Conservation (phyloP, 2,113 vertebrate species). For the Daboia siamensis region DNA sequence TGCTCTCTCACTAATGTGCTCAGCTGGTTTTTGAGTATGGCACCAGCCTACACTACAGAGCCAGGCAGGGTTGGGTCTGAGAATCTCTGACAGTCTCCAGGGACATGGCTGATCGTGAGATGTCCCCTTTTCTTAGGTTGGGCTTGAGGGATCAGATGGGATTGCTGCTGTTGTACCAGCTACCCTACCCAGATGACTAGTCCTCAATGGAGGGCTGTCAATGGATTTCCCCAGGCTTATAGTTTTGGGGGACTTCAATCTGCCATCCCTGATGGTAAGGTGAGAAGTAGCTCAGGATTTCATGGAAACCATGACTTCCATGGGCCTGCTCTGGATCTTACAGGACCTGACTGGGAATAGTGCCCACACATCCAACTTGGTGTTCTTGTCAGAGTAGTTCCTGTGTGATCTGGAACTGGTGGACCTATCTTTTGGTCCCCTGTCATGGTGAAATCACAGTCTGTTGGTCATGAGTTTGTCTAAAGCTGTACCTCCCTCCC, state of each 20-base stretch:
- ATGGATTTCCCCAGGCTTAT: background rate
- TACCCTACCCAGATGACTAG: background rate
- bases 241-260: background rate
- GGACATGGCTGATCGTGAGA: background rate
- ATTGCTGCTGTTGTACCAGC: background rate
- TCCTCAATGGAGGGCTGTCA: background rate
- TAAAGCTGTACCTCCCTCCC: background rate
- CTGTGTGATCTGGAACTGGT: background rate
- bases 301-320: background rate
- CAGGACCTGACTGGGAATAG: background rate
- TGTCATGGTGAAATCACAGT: background rate
- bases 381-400: background rate
- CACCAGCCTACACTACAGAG: background rate
- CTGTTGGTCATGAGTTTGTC: background rate
- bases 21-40: background rate
- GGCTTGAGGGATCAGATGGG: background rate
- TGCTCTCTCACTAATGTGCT: background rate
- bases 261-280: background rate
- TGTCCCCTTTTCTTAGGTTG: background rate
- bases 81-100: background rate
- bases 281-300: background rate
- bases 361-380: background rate
- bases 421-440: background rate
- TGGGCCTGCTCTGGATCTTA: background rate
- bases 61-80: background rate